Evolutionary conservation across 2,113 vertebrate species (phyloP).

Genomic region (Hyperopisus bebe): DNA sequence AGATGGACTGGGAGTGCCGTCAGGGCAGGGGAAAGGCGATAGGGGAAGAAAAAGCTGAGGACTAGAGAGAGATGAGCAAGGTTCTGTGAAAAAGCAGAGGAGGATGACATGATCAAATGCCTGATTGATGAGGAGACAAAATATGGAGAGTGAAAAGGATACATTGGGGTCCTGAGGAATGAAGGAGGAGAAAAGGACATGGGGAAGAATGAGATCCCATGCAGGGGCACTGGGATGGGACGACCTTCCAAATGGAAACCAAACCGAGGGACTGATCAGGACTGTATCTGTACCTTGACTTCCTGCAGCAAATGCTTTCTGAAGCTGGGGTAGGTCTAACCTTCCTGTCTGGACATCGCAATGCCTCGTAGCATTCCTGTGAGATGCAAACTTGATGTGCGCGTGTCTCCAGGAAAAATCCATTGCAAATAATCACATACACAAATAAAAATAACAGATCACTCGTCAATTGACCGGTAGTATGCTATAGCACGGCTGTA

Average conservation of each 20-base stretch:
- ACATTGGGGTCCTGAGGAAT: background rate
- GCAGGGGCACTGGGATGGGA: background rate
- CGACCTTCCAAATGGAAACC: background rate
- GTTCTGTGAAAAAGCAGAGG: background rate
- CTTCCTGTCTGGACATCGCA: too few species aligned
- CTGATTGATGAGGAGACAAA: background rate
- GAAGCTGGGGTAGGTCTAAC: background rate
- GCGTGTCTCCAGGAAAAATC: background rate
- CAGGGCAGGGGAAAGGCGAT: background rate
- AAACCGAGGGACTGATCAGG: background rate
- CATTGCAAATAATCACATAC: background rate
- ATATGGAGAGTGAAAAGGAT: background rate
- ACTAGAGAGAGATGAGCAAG: background rate
- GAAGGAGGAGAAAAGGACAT: background rate
- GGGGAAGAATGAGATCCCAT: background rate
- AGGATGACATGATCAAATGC: background rate
- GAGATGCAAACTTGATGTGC: background rate
- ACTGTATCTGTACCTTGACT: background rate
- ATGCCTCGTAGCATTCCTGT: too few species aligned
- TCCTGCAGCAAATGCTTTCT: background rate
- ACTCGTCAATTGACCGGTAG: background rate
- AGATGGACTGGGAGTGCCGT: background rate
- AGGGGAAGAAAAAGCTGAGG: background rate
- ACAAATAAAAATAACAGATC: too few species aligned
- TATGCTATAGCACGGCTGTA: background rate